Conservation (phyloP, 1,140 invertebrate genomes). For the Drosophila pachea region DNA sequence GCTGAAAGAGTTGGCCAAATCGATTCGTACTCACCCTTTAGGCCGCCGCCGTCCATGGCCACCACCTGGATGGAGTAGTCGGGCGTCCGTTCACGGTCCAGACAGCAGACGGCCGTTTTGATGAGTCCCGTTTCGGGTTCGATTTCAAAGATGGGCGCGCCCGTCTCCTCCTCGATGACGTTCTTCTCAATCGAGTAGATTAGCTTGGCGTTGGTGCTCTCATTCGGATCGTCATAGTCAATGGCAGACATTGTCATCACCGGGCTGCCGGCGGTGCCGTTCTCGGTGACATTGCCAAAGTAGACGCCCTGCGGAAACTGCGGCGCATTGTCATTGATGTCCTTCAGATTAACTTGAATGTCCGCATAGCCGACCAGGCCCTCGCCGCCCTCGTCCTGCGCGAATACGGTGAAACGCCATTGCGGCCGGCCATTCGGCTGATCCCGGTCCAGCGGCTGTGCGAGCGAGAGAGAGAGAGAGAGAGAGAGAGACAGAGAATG, state of each 20-base stretch:
- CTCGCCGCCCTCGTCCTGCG: conserved; percentile 85
- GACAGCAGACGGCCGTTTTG: conserved; percentile 83
- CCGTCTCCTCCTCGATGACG: conserved; percentile 84
- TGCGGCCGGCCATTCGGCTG: conserved; percentile 85
- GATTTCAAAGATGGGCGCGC: conserved; percentile 84
- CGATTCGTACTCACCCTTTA: conserved; percentile 81
- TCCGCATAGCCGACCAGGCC: conserved; percentile 87
- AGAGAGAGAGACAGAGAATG: not conserved
- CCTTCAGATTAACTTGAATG: conserved; percentile 86
- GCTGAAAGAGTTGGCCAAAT: no score
- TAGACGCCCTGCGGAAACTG: conserved; percentile 84
- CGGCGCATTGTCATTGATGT: conserved; percentile 89
- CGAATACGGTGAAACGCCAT: conserved; percentile 88
- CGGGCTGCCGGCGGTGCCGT: conserved; percentile 83
- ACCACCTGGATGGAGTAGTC: conserved; percentile 85
- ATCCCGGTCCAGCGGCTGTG: conserved; percentile 85
- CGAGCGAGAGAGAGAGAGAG: not conserved
- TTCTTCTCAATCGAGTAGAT: conserved; percentile 86
- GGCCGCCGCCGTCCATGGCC: conserved; percentile 82
- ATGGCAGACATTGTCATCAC: conserved; percentile 86
- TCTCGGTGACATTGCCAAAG: conserved; percentile 84
- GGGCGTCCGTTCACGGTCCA: conserved; percentile 84
- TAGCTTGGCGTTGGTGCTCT: conserved; percentile 83
- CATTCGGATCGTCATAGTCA: conserved; percentile 85
- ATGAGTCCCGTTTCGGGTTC: conserved; percentile 84